These are phyloP conservation scores for Trachelus iudaicus DNA, from an alignment of 2,888 invertebrate genomes.

Conservation along the genomic window DNA sequence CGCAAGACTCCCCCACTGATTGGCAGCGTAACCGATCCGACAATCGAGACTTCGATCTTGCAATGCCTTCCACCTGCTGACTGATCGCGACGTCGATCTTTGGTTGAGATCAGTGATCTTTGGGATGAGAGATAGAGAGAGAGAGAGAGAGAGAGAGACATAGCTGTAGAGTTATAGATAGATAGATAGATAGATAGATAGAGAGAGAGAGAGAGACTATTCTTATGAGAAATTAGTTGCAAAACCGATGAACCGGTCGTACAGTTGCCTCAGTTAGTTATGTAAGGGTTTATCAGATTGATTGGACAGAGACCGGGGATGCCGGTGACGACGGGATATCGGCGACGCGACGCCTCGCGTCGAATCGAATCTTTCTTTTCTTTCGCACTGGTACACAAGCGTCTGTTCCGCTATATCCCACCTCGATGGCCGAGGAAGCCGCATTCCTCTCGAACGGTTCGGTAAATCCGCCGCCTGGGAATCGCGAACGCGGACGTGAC, in stretches of 20 bases:
- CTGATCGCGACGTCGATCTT: not conserved
- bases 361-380: not conserved
- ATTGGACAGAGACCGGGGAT: not conserved
- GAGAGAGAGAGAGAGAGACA: not conserved
- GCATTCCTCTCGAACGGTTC: not conserved
- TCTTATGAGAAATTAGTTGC: not conserved
- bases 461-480: not conserved
- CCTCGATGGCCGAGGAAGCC: not conserved
- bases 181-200: no score
- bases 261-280: not conserved
- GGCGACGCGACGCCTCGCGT: not conserved
- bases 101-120: constrained; percentile 20
- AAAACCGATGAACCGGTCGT: not conserved
- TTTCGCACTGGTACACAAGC: not conserved
- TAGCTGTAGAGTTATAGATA: not conserved
- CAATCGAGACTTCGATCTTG: not conserved
- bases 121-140: constrained; percentile 7
- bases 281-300: not conserved
- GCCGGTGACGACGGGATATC: not conserved
- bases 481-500: constrained; percentile 3
- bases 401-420: not conserved
- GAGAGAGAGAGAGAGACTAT: not conserved
- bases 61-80: not conserved
- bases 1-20: constrained; percentile 1
- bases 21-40: constrained; percentile 2